Base-by-base conservation (phyloP, 2,113 vertebrate species). In the Poicephalus meyeri region DNA sequence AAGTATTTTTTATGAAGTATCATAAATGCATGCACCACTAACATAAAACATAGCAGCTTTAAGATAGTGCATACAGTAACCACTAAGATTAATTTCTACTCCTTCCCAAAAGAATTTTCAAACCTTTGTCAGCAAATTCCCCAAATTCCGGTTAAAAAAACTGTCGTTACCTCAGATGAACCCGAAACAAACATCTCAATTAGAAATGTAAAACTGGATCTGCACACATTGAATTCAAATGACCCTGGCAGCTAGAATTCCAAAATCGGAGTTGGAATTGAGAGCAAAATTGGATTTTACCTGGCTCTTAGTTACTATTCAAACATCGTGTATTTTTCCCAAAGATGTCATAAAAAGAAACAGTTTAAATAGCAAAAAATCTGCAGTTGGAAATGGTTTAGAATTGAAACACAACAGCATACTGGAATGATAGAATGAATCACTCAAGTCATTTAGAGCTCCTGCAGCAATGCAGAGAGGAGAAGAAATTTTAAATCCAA, bases 401-500 rank as follows among this genome's bases (percentile, higher is more conserved):
- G 60, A 80, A 85, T 4, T 80, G 92, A 90, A 87, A 91, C 39
- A 88, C 29, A 84, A 88, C 91, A 80, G 8, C 47, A 84, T 16
- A 50, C 14, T 42, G 39, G 65, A 91, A 86, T 28, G 80, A 84
- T 47, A 44, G 52, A 94, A 90, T 71, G 79, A 94, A 77, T 91
- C 85, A 86, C 35, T 83, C 60, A 1, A 81, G 91, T 39, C 68
- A 88, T 80, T 95, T 73, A 81, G 68, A 90, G 55, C 26, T 88
- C 60, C 72, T 86, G 86, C 79, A 96, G 95, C 86, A 91, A 77
- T 63, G 72, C 72, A 88, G 76, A 90, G 33, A 26, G 39, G 29
- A 84, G 39, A 31, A 80, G 73, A 68, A 61, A 35, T 2, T n/a
- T 80, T 42, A 66, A 64, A 77, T 73, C 16, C 37, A 58, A 46